Evolutionary conservation across 2,888 invertebrate genomes (phyloP), one percentile per base, ranked within the genome.

Genomic region (Cerastoderma edule): DNA sequence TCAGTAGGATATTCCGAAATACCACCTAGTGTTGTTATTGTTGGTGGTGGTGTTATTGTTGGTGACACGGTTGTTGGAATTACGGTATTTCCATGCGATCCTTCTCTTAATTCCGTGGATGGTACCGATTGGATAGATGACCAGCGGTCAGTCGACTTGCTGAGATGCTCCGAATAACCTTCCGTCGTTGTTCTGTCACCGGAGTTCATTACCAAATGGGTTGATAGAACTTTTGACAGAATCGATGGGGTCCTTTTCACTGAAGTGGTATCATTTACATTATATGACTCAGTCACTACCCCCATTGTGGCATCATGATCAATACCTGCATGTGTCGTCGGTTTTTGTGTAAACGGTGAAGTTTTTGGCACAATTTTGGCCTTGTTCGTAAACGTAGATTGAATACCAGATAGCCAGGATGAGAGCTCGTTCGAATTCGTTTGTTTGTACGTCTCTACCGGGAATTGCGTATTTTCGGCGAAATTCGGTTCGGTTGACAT

Each of bases 391-490:
- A 60, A 60, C 2, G 60, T 60, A 35, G 60, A 8, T 24, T 60
- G 35, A 3, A 39, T 2, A n/a, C 19, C 60, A 39, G 39, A 39
- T 6, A 60, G 16, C 60, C 60, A 39, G 13, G 60, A 60, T 22
- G 60, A 39, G 5, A 60, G 39, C 27, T 60, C 60, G 24, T 39
- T 24, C 6, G 60, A 22, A 13, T 13, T 60, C 60, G 39, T 60
- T 60, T 39, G 22, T 27, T 60, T 60, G 24, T 60, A 39, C 4
- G 60, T 10, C 27, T 10, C 24, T 27, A n/a, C 19, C 1, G 13
- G 22, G 10, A 27, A 39, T 13, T 2, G 19, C 8, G 35, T 27
- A 19, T 60, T 19, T 33, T 30, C n/a, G n/a, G 32, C 19, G 24
- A 0, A 24, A 5, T 10, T 19, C 5, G 24, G 8, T 13, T 4